Evolutionary conservation across 2,113 vertebrate species (phyloP).

Genomic region (Apodemus speciosus): DNA sequence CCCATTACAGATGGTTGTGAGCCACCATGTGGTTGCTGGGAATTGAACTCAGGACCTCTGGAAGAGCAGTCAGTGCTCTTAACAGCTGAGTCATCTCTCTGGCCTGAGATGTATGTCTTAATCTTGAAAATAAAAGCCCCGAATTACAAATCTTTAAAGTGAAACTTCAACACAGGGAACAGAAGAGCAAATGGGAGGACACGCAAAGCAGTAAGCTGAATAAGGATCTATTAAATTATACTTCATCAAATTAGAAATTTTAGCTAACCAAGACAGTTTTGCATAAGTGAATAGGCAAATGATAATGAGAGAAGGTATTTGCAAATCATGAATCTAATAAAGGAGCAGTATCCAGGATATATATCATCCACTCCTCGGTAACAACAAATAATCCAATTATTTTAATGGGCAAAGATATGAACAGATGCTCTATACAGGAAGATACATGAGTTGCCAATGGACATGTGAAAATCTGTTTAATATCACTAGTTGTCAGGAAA

Average conservation of each 20-base stretch:
- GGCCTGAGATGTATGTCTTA: background rate
- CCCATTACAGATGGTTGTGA: too few species aligned
- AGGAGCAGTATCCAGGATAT: background rate
- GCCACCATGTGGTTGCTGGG: too few species aligned
- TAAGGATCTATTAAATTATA: background rate
- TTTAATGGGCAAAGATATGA: background rate
- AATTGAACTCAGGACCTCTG: too few species aligned
- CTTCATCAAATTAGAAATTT: background rate
- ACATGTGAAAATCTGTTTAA: conserved; percentile 16
- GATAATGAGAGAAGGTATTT: background rate
- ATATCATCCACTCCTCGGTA: background rate
- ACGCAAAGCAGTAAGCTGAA: background rate
- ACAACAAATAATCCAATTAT: background rate
- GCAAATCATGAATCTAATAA: background rate
- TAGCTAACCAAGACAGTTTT: background rate
- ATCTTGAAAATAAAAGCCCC: background rate
- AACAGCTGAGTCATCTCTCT: too few species aligned
- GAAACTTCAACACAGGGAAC: background rate
- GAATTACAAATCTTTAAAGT: background rate
- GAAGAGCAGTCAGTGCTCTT: too few species aligned
- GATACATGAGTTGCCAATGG: background rate
- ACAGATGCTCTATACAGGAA: background rate
- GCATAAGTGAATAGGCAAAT: background rate
- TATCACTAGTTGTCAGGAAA: background rate
- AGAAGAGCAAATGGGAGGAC: background rate